Base-by-base conservation (phyloP, 2,113 vertebrate genomes). In the cattle (Bos taurus) region DNA sequence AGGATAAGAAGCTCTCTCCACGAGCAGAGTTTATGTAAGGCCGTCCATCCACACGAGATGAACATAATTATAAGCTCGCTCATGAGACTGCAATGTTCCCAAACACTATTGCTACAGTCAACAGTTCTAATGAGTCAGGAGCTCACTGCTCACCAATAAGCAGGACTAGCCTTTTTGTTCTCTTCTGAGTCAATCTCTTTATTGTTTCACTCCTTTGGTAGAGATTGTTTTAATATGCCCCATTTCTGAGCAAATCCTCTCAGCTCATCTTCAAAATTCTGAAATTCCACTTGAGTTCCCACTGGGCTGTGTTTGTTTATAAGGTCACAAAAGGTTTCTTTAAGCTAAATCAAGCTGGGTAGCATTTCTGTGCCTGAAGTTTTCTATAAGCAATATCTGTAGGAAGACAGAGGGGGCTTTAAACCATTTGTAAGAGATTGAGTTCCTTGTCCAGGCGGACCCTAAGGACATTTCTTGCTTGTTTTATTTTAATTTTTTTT, bases 171-270 rank as follows among this genome's bases (percentile, higher is more conserved):
- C 97, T 95, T 88, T 98, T 19, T 97, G 83, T 95, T 96, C 97
- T 95, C 96, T 91, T 97, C 83, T 92, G 92, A 97, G 95, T 97
- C 96, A 30, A 97, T 94, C 90, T 97, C 96, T 97, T 98, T 98
- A 98, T 97, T 98, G 96, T 96, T 96, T 95, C 60, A 46, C 91
- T 98, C 97, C 97, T 97, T 88, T 96, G 95, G 97, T 97, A 86
- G 95, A 97, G 93, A 96, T 95, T 90, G 96, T 97, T 98, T 98
- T 98, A 98, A 98, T 98, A 97, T 96, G 87, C 97, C 96, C 98
- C 90, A 88, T 98, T 97, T 97, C 97, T 97, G 97, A 97, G 97
- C 94, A 97, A 98, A 98, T 97, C 96, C 97, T 97, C 98, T 95
- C 80, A 93, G 98, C 94, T 98, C 98, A 96, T 98, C 98, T 98